Evolutionary conservation across 2,888 invertebrate species (phyloP), one percentile per base, ranked within the genome.

Genomic region (Acrocyrtus sp.): DNA sequence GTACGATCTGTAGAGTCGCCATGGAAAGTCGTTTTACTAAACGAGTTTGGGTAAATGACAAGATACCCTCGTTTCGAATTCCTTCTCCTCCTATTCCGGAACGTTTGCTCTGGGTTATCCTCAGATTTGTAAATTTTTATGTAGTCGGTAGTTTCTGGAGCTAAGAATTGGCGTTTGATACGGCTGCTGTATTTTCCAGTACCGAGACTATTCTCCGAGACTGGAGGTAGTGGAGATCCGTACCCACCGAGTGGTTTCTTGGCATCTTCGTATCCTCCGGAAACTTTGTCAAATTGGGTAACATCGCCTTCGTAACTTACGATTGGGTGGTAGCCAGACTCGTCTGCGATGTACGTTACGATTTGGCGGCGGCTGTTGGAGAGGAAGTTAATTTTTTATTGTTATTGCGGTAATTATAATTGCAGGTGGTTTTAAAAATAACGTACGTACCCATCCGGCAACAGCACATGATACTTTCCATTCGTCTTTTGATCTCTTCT

Each of bases 321-420:
- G 15, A 67, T 69, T 12, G 79, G 77, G 53, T 77, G 79, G 53
- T 76, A 79, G 1, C 79, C 79, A 10, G 69, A 56, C 22, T 76
- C 72, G 39, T 79, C 79, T 6, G 72, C 77, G 17, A 65, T 62
- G 56, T 79, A 79, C 4, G 65, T 67, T 19, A 79, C 79, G 17
- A 50, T 60, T 60, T 78, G 76, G 27, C 47, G 45, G 1, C 74
- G 63, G 2, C 75, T 72, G 43, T 10, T 43, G 54, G 12, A 34
- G 47, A 41, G 29, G 4, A 54, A 27, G 17, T 6, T 24, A 22
- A 6, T 50, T 62, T 50, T 22, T 50, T 54, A 67, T n/a, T 15
- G 48, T 48, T 27, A 17, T 47, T 45, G 26, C 3, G 15, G n/a
- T n/a, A n/a, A n/a, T n/a, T 34, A 29, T 27, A 15, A 58, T 15